phyloP scores from a whole-genome alignment of 37 sponge, comb jelly and placozoan genomes.

The Theonella swinhoei region DNA sequence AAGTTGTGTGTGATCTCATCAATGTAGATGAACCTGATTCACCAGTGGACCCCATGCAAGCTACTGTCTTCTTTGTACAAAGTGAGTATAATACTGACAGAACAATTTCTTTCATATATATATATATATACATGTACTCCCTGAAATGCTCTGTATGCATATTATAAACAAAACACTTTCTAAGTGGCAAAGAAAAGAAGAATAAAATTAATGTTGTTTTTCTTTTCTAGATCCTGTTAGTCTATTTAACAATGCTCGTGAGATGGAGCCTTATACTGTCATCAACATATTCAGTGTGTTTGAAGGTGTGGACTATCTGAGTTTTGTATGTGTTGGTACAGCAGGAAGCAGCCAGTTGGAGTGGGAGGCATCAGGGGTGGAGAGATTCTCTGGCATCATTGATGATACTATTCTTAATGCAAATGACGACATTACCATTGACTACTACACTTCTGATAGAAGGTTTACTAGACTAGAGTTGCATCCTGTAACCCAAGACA shows the following conservation, averaged over 20 bases:
- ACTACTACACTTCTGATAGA: neutral
- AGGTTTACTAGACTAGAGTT: neutral
- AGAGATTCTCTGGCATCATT: neutral
- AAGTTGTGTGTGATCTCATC: constrained; percentile 7
- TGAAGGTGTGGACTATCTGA: neutral
- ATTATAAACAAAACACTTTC: too few relatives aligned
- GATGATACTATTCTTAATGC: neutral
- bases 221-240: constrained; percentile 28
- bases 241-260: constrained; percentile 9
- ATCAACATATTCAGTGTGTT: constrained; percentile 6
- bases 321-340: constrained; percentile 1
- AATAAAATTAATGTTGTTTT: too few relatives aligned
- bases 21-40: constrained; percentile 13
- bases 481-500: neutral
- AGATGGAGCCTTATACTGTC: constrained; percentile 5
- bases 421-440: neutral
- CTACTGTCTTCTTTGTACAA: constrained; percentile 5
- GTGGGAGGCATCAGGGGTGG: too few relatives aligned
- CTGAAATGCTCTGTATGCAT: too few relatives aligned
- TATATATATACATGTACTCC: too few relatives aligned
- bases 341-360: neutral
- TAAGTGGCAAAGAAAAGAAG: too few relatives aligned
- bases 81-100: neutral
- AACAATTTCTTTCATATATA: too few relatives aligned
- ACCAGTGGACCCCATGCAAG: neutral